Evolutionary conservation across 2,113 vertebrate genomes (phyloP), one percentile per base, ranked within the genome.

Genomic region (Speoplatyrhinus poulsoni): DNA sequence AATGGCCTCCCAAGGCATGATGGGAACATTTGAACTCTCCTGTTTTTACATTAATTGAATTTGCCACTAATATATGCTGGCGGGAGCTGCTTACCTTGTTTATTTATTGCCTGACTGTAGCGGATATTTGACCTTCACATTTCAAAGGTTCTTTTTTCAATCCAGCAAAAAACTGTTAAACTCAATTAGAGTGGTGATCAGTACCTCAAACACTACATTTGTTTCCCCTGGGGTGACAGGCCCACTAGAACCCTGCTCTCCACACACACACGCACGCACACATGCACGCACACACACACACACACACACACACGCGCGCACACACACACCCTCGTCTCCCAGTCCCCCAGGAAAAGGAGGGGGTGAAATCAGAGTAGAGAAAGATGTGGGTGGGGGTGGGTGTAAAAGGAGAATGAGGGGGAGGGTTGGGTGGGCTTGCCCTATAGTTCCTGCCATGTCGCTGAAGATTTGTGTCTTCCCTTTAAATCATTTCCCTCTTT

Each of bases 401-500:
- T 81, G 79, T 77, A 71, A 81, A 75, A 83, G 75, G 84, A 83
- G 79, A 81, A 72, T 60, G 67, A 72, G 67, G 55, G 60, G n/a
- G 50, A n/a, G 64, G n/a, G 58, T 62, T 65, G 61, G 76, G 70
- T 74, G 55, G 77, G 76, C 79, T 77, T 73, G 83, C 84, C 83
- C 72, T 66, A 84, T 76, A 82, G 86, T 85, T 87, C 78, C 87
- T 85, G 90, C 76, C 83, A 87, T 90, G 90, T 90, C 90, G 91
- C 81, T 82, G 72, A 83, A 93, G 90, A 93, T 92, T 92, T 92
- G 90, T 92, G 84, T 87, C 80, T 82, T 84, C 87, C 83, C 86
- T 85, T 84, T 92, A 91, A 92, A 92, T 92, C 86, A 93, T 92
- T 92, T 90, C 88, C 88, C 91, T 92, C 87, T 92, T 91, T 92